phyloP scores from a whole-genome alignment of 2,797 vertebrate species.

The Huso huso region DNA sequence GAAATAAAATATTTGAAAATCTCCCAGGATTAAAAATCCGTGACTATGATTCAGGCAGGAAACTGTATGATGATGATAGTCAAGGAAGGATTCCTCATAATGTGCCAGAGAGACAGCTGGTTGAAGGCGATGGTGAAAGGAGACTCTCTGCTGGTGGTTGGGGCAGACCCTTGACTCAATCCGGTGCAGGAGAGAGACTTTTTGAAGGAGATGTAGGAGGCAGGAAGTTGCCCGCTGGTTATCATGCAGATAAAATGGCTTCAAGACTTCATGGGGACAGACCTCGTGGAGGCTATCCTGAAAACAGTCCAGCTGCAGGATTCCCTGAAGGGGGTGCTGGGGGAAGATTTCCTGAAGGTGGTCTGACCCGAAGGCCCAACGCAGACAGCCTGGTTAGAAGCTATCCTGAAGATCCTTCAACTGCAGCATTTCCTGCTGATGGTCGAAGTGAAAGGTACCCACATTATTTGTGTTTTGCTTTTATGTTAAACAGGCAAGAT shows the following conservation, averaged over 20 bases:
- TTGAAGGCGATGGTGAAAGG: background rate
- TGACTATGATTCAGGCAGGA: constrained; percentile 2
- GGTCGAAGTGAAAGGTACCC: constrained; percentile 21
- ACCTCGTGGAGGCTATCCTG: too few species aligned
- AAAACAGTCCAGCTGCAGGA: too few species aligned
- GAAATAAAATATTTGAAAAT: constrained; percentile 6
- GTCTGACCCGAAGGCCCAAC: constrained; percentile 44
- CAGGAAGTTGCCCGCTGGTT: constrained; percentile 2
- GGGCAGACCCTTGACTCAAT: background rate
- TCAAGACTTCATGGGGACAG: too few species aligned
- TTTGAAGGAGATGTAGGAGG: constrained; percentile 41
- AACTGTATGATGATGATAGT: constrained; percentile 10
- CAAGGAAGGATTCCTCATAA: constrained; percentile 4
- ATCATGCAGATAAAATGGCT: too few species aligned
- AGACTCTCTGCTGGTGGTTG: background rate
- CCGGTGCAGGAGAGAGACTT: constrained; percentile 21
- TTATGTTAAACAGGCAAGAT: background rate
- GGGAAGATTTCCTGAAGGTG: background rate
- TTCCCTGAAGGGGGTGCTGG: background rate
- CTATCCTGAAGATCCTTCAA: constrained; percentile 42
- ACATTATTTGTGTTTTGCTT: background rate
- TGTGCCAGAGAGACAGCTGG: background rate
- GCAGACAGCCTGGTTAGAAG: too few species aligned
- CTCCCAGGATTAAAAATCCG: background rate
- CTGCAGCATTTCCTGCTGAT: constrained; percentile 31